These are phyloP conservation scores for Eupeodes luniger DNA, from an alignment of 2,888 invertebrate genomes.

Conservation along the genomic window DNA sequence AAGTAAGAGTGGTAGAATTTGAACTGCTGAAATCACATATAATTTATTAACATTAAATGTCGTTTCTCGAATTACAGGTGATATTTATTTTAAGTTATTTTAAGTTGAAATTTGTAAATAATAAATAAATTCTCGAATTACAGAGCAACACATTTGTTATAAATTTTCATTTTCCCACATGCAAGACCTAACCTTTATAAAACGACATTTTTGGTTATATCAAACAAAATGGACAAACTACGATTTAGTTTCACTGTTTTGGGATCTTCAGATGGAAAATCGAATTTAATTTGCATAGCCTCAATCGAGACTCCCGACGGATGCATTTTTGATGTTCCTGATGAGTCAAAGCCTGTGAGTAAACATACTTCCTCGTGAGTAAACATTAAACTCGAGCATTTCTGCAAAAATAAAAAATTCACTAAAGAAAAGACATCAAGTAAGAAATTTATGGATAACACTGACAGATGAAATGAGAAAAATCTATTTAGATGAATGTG, in stretches of 20 bases:
- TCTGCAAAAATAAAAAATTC: conserved; percentile 4
- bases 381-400: not conserved
- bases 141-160: not conserved
- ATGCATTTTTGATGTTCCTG: not conserved
- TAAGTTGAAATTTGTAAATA: too few species aligned
- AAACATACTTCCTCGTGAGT: not conserved
- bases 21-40: not conserved
- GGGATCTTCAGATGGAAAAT: not conserved
- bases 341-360: not conserved
- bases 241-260: not conserved
- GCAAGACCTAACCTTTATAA: conserved; percentile 1
- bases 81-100: too few species aligned
- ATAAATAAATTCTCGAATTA: too few species aligned
- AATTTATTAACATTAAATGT: not conserved
- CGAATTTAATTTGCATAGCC: not conserved
- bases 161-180: not conserved
- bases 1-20: too few species aligned
- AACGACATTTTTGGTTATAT: conserved; percentile 9
- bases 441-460: conserved; percentile 3
- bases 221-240: not conserved
- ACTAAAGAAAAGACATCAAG: not conserved
- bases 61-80: not conserved
- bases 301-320: not conserved
- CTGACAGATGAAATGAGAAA: conserved; percentile 3
- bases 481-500: conserved; percentile 13